A percentile compares a stretch with the other conserved stretches of the same genome.
These are phyloP conservation scores for Glossophaga mutica DNA, from an alignment of 2,797 vertebrate species.

Conservation along the genomic window DNA sequence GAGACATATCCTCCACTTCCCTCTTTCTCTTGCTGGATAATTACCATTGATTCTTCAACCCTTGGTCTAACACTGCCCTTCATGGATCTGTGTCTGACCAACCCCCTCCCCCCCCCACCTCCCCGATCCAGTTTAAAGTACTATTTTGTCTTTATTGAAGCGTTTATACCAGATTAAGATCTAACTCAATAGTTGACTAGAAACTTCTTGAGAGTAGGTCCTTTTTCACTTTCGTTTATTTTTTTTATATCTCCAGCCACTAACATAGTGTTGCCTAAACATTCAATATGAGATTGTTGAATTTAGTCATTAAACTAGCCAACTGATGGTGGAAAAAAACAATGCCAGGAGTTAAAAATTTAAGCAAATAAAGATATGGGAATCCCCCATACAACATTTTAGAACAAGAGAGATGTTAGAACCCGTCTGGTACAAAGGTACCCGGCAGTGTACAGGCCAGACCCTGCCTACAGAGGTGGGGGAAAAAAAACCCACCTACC, in stretches of 20 bases:
- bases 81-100: neutral
- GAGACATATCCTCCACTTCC: neutral
- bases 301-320: neutral
- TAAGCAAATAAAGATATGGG: neutral
- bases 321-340: neutral
- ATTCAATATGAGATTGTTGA: neutral
- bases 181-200: neutral
- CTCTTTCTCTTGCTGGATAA: neutral
- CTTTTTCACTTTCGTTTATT: neutral
- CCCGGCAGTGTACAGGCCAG: neutral
- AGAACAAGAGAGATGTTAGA: neutral
- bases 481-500: neutral
- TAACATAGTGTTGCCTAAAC: neutral
- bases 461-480: neutral
- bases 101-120: neutral
- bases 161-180: neutral
- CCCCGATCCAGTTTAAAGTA: neutral
- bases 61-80: neutral
- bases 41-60: neutral
- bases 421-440: neutral
- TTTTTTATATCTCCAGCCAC: neutral
- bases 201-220: neutral
- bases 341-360: neutral
- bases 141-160: neutral
- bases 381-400: neutral